Base-by-base conservation (phyloP, 1,140 invertebrate species). In the Caenorhabditis latens region DNA sequence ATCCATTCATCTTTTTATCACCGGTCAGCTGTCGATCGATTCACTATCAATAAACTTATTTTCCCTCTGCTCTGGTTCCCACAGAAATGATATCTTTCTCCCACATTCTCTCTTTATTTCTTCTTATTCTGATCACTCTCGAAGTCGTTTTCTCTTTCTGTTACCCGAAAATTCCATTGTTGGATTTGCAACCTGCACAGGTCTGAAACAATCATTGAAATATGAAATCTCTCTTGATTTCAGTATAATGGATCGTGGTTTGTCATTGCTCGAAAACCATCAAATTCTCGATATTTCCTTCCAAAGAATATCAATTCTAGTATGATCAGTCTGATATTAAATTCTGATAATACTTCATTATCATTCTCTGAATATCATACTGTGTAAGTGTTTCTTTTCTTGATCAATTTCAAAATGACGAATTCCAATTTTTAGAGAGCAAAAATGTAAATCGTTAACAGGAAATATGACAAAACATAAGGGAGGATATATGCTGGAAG, bases 161-260 rank as follows among this genome's bases (percentile, higher is more conserved):
- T 21, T 83, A 83, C 57, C 53, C 57, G 2, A 83, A 83, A 83
- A 83, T 83, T 19, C 82, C 82, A 24, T 83, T 46, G 21, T 46
- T 61, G 53, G 53, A 58, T 57, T 61, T 83, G 32, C 53, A 57
- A 57, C 53, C 82, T 7, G n/a, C 53, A 19, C 82, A 83, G 82
- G 82, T 83, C 57, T 58, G n/a, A 61, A 14, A 67, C 14, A 40
- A 14, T 84, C 6, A 32, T 32, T 40, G 0, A 11, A 82, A 7
- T 32, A 83, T 40, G 13, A 3, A 83, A 42, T 19, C 21, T 6
- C 4, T 13, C 7, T 83, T 55, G n/a, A 42, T 84, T 87, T 57
- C 58, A 87, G 86, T 87, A 84, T 43, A 83, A 87, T 55, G 86
- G 86, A 40, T 55, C 83, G n/a, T 87, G 86, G 86, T 87, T 87